A percentile compares a stretch with the other conserved stretches of the same genome.
Evolutionary conservation across 2,888 invertebrate species (phyloP).

Genomic region (Endotricha flammealis): DNA sequence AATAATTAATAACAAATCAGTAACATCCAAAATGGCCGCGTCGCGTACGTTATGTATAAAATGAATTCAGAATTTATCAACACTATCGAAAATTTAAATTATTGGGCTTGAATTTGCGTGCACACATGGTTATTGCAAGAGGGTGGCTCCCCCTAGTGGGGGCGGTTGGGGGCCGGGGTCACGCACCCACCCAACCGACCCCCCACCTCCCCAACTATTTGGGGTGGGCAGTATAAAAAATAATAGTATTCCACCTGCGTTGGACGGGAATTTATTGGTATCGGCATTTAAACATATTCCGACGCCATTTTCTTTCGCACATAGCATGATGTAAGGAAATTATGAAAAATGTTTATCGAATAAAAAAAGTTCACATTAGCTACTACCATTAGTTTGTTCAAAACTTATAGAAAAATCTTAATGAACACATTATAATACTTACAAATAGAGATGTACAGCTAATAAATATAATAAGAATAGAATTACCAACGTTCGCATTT

Average conservation of each 20-base stretch:
- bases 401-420: too few species aligned
- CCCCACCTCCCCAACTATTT: conserved; percentile 63
- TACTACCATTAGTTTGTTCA: too few species aligned
- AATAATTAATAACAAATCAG: not conserved
- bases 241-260: conserved; percentile 73
- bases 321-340: too few species aligned
- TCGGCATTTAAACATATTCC: conserved; percentile 63
- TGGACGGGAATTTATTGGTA: conserved; percentile 57
- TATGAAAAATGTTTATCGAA: too few species aligned
- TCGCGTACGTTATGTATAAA: conserved; percentile 25
- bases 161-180: conserved; percentile 43
- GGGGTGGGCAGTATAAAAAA: conserved; percentile 71
- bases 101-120: conserved; percentile 73
- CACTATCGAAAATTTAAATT: conserved; percentile 73
- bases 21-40: conserved; percentile 2
- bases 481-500: too few species aligned
- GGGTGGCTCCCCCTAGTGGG: conserved; percentile 21
- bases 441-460: too few species aligned
- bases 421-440: too few species aligned
- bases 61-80: conserved; percentile 67
- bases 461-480: too few species aligned
- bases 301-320: conserved; percentile 61
- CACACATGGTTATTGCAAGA: conserved; percentile 63
- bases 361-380: too few species aligned
- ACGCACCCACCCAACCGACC: conserved; percentile 60